Conservation (phyloP, 2,113 vertebrate species). For the Numida meleagris region DNA sequence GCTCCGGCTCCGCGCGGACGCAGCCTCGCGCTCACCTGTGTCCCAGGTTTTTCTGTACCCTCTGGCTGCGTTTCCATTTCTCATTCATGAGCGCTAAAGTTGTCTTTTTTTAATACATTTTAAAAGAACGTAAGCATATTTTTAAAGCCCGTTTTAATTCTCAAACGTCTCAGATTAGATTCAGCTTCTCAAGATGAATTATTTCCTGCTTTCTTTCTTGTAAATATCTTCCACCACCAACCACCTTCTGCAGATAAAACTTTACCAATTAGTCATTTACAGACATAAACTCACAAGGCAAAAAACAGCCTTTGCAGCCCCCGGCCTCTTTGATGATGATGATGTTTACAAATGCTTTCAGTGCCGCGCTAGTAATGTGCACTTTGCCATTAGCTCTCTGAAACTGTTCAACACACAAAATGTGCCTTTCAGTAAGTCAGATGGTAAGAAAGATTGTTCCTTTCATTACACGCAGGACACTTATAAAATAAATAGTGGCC, state of each 20-base stretch:
- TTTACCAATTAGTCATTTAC: constrained; percentile 77
- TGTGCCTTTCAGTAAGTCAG: constrained; percentile 59
- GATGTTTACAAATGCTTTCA: constrained; percentile 76
- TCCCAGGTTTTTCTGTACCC: not conserved
- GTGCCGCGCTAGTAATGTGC: constrained; percentile 65
- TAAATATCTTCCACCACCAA: constrained; percentile 73
- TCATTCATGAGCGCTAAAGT: not conserved
- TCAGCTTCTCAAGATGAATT: constrained; percentile 69
- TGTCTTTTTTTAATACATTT: not conserved
- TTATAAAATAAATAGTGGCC: constrained; percentile 71
- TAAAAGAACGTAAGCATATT: not conserved
- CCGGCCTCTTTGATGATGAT: constrained; percentile 70
- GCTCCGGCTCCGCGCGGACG: not conserved
- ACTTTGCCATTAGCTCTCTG: constrained; percentile 71
- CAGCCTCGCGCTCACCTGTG: not conserved
- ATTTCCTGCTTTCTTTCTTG: constrained; percentile 76
- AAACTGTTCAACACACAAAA: constrained; percentile 47
- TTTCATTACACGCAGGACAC: constrained; percentile 62
- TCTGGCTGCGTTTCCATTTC: not conserved
- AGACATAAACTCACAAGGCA: constrained; percentile 72
- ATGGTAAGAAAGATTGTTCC: constrained; percentile 70
- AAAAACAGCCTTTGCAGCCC: constrained; percentile 69
- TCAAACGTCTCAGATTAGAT: not conserved
- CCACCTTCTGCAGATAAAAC: constrained; percentile 76
- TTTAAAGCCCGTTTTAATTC: constrained; percentile 11